Evolutionary conservation across 2,797 vertebrate species (phyloP), one percentile per base, ranked within the genome.

Genomic region (Muraenolepis orangiensis): DNA sequence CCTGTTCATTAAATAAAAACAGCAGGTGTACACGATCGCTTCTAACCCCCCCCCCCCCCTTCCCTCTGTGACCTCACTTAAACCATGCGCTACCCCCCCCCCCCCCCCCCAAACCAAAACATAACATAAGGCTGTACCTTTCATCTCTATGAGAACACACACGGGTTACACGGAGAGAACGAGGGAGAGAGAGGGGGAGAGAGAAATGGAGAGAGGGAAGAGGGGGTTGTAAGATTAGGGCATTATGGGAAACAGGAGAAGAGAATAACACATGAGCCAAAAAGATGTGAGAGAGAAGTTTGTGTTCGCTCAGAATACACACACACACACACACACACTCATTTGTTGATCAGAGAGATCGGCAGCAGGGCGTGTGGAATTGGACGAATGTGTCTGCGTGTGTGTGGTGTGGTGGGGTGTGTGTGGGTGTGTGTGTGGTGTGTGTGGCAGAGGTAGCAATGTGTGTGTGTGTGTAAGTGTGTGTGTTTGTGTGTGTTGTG

Each of bases 1-100:
- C 90, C 86, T 82, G 83, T 89, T 90, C 86, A 91, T 93, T 87
- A 86, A 84, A 85, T 6, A 77, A 80, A 88, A 87, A 85, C 90
- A 93, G 92, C 91, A 92, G 93, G 92, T 92, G 92, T 86, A 85
- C 77, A 71, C 82, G 88, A 86, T 87, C 82, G 83, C 85, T 57
- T 76, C 81, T 87, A 83, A 90, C 86, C 87, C 75, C 74, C 1
- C 3, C n/a, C n/a, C n/a, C n/a, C n/a, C n/a, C n/a, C n/a, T n/a
- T n/a, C n/a, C n/a, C n/a, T n/a, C n/a, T n/a, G 2, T 74, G 81
- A 85, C 71, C 68, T 72, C 66, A 73, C 74, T 75, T 23, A 61
- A 82, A 81, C 70, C 76, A 46, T 2, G 28, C 2, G 3, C 64
- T 18, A 13, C 26, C 11, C 26, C 11, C 51, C 18, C 51, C 2